These are phyloP conservation scores for Sebastes hubbsi DNA, from an alignment of 2,797 vertebrate genomes.

Conservation along the genomic window DNA sequence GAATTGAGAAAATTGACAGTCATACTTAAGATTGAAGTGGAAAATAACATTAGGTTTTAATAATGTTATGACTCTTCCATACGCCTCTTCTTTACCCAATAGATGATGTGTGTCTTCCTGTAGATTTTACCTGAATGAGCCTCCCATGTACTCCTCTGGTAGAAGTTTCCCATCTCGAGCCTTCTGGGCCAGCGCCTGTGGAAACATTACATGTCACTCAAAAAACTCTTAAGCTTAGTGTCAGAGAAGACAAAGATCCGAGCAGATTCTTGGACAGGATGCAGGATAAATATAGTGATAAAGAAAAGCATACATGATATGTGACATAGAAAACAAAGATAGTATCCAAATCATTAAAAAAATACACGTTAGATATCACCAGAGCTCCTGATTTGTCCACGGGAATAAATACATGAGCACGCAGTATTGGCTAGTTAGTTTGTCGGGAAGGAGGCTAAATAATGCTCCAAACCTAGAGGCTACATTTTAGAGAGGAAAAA, in stretches of 20 bases:
- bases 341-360: neutral
- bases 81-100: neutral
- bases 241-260: neutral
- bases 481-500: too few relatives aligned
- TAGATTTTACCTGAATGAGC: conserved; percentile 92
- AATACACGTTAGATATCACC: neutral
- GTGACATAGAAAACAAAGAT: neutral
- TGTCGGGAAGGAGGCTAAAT: too few relatives aligned
- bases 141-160: conserved; percentile 96
- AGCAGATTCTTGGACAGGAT: neutral
- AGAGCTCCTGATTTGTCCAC: neutral
- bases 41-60: neutral
- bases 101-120: neutral
- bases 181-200: conserved; percentile 90
- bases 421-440: neutral
- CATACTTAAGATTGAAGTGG: neutral
- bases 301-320: neutral
- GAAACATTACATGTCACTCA: neutral
- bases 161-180: conserved; percentile 94
- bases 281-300: neutral
- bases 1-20: neutral
- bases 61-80: neutral
- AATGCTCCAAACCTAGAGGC: too few relatives aligned
- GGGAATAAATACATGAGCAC: neutral
- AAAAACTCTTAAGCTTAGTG: neutral